Conservation (phyloP, 2,113 vertebrate genomes). For the Dasyurus viverrinus region DNA sequence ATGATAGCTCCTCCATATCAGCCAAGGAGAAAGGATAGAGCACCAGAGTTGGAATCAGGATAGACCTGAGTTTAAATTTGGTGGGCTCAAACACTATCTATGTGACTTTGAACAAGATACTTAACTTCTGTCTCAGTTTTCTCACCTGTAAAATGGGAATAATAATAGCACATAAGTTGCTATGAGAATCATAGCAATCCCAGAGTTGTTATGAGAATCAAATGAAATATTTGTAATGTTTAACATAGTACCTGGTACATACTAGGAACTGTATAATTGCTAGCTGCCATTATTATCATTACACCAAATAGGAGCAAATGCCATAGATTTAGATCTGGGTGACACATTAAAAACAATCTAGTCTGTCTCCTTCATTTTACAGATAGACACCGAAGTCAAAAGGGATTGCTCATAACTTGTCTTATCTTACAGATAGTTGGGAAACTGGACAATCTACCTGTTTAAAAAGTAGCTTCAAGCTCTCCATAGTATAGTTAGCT, state of each 20-base stretch:
- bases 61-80: background rate
- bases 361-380: too few species aligned
- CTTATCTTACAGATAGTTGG: background rate
- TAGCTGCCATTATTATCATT: background rate
- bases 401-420: too few species aligned
- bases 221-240: background rate
- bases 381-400: too few species aligned
- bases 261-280: background rate
- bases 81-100: background rate
- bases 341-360: background rate
- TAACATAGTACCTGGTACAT: background rate
- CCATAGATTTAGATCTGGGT: background rate
- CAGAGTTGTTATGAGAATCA: background rate
- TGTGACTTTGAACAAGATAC: background rate
- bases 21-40: background rate
- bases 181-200: too few species aligned
- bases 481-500: background rate
- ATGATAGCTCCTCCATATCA: background rate
- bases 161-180: background rate
- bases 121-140: background rate
- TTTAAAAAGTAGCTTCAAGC: background rate
- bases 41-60: background rate
- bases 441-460: background rate
- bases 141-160: background rate
- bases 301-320: background rate